Percentiles rank a stretch among this genome's conserved stretches.
These are phyloP conservation scores for Diabrotica undecimpunctata DNA, from an alignment of 1,140 invertebrate species.

Conservation along the genomic window DNA sequence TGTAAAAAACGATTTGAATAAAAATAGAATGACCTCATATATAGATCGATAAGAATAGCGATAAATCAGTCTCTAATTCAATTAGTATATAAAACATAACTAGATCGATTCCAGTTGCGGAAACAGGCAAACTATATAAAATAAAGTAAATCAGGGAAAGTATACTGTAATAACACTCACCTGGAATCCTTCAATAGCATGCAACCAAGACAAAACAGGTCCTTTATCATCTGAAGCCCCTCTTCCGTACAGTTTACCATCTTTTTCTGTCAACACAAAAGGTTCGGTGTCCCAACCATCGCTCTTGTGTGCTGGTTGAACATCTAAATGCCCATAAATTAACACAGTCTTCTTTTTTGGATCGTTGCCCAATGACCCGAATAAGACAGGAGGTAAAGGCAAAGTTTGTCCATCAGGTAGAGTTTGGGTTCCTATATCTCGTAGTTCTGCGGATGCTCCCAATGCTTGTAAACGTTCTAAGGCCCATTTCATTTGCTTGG, in stretches of 20 bases:
- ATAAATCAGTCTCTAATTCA: too few relatives aligned
- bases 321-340: conserved; percentile 97
- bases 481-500: conserved; percentile 78
- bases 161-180: background rate
- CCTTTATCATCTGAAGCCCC: conserved; percentile 95
- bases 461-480: conserved; percentile 69
- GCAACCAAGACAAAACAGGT: conserved; percentile 88
- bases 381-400: conserved; percentile 81
- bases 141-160: too few relatives aligned
- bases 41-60: too few relatives aligned
- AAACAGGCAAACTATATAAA: too few relatives aligned
- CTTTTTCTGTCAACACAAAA: conserved; percentile 81
- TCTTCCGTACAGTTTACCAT: conserved; percentile 82
- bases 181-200: conserved; percentile 88
- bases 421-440: conserved; percentile 75
- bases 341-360: conserved; percentile 85
- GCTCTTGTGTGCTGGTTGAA: conserved; percentile 86
- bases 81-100: too few relatives aligned
- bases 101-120: too few relatives aligned
- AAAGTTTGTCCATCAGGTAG: conserved; percentile 70
- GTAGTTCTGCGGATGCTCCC: conserved; percentile 72
- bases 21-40: too few relatives aligned
- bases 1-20: too few relatives aligned
- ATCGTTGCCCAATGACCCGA: conserved; percentile 83
- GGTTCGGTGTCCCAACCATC: conserved; percentile 97